A percentile compares a stretch with the other conserved stretches of the same genome.
These are phyloP conservation scores for Telenomus remus DNA, from an alignment of 1,140 invertebrate genomes.

Conservation along the genomic window DNA sequence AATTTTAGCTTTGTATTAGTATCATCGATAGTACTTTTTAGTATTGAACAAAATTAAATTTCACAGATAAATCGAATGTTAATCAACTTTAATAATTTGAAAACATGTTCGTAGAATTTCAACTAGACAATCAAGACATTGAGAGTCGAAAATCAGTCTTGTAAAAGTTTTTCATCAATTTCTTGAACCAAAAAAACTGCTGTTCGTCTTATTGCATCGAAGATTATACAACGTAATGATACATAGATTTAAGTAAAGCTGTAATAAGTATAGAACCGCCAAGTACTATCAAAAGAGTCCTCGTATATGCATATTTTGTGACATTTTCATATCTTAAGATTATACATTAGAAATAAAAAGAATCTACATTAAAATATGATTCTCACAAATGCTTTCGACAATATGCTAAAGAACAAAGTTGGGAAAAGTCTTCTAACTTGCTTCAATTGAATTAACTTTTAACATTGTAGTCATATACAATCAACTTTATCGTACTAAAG, in stretches of 20 bases:
- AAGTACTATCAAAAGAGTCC: conserved; percentile 48
- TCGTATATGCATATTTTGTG: conserved; percentile 29
- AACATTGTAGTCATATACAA: not conserved
- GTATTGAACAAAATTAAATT: conserved; percentile 7
- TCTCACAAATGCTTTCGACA: conserved; percentile 1
- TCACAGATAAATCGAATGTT: too few species aligned
- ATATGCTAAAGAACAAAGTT: not conserved
- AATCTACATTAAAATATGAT: conserved; percentile 13
- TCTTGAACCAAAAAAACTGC: conserved; percentile 33
- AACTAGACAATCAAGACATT: not conserved
- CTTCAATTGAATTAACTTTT: not conserved
- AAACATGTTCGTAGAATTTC: not conserved
- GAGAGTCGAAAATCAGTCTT: conserved; percentile 48
- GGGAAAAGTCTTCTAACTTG: not conserved
- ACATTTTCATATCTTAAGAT: conserved; percentile 24
- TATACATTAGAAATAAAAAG: conserved; percentile 29
- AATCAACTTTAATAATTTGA: not conserved
- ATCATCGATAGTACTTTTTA: conserved; percentile 24
- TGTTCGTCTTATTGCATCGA: conserved; percentile 29
- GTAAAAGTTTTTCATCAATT: conserved; percentile 3
- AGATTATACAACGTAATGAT: conserved; percentile 24
- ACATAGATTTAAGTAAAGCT: conserved; percentile 49
- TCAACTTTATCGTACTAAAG: too few species aligned
- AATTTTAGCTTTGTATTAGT: conserved; percentile 21
- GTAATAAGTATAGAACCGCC: conserved; percentile 50